phyloP scores from a whole-genome alignment of 2,888 invertebrate genomes.

The Orchesellides sinensis region DNA sequence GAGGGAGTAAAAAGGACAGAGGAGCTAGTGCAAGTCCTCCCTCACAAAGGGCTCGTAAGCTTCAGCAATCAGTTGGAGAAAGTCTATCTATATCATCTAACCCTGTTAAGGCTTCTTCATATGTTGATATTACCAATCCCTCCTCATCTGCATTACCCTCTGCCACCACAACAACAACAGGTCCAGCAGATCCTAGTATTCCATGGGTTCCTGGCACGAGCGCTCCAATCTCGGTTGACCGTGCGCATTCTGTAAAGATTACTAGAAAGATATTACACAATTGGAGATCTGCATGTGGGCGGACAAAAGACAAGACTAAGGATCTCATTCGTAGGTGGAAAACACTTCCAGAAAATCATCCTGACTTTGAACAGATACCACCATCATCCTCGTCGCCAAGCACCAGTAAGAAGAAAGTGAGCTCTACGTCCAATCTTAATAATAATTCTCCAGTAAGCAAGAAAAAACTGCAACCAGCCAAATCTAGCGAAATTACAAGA shows the following conservation, averaged over 20 bases:
- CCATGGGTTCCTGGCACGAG: constrained; percentile 56
- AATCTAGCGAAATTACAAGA: too few species aligned
- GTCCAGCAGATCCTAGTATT: constrained; percentile 38
- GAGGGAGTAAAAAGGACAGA: constrained; percentile 20
- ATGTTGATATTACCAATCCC: constrained; percentile 31
- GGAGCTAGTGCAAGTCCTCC: constrained; percentile 45
- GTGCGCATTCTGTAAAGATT: constrained; percentile 75
- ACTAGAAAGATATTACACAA: constrained; percentile 85
- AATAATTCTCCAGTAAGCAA: constrained; percentile 30
- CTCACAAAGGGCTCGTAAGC: constrained; percentile 1
- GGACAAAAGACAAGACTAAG: constrained; percentile 85
- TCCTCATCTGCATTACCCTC: neutral
- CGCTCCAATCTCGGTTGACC: constrained; percentile 64
- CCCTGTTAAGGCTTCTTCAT: constrained; percentile 21
- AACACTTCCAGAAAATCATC: constrained; percentile 74
- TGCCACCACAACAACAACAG: neutral
- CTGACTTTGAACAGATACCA: constrained; percentile 70
- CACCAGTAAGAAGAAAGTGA: constrained; percentile 21
- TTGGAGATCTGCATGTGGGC: constrained; percentile 86
- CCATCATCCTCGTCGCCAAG: constrained; percentile 13
- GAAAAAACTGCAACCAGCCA: constrained; percentile 10
- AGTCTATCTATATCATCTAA: constrained; percentile 16
- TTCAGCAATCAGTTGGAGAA: neutral
- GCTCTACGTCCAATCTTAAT: constrained; percentile 31
- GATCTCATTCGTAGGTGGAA: constrained; percentile 79